Base-by-base conservation (phyloP, 2,113 vertebrate species). In the Sinosuthora webbiana region DNA sequence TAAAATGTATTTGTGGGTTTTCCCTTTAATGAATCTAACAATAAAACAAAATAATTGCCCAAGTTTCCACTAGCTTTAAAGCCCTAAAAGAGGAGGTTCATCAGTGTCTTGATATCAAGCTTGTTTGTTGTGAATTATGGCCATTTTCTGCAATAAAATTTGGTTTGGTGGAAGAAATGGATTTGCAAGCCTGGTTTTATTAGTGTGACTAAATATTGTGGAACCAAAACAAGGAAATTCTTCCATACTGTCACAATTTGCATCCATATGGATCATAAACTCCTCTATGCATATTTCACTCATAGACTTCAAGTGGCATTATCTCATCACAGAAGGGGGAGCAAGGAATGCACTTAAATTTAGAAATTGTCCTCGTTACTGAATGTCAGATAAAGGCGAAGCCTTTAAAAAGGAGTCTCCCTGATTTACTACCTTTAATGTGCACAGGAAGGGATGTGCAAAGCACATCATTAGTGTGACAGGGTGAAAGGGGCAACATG, bases 361-460 rank as follows among this genome's bases (percentile, higher is more conserved):
- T 97, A 90, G 94, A 96, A 97, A 97, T 87, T 84, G 81, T 97
- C 95, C 96, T 97, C 81, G 70, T 97, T 97, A 89, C 92, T 87
- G 97, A 96, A 97, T 97, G 97, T 98, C 98, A 97, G 96, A 98
- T 96, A 97, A 97, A 97, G 97, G 97, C 96, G 33, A 98, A 80
- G 95, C 96, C 97, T 97, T 98, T 96, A 96, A 97, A 95, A 71
- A 87, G 89, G 89, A 96, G 94, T 94, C 75, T 90, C 88, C 93
- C 94, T 98, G 98, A 98, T 98, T 98, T 98, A 97, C 95, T 97
- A 49, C 93, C 97, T 98, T 97, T 96, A 97, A 97, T 97, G 97
- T 86, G 76, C 92, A 42, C 42, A 50, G 93, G 89, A 96, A 97
- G 49, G 90, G 83, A 98, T 95, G 95, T 70, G 90, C 95, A 89